Percentiles rank a stretch among this genome's conserved stretches.
These are phyloP conservation scores for Sarcophaga subvicina DNA, from an alignment of 2,888 invertebrate species.

Conservation along the genomic window DNA sequence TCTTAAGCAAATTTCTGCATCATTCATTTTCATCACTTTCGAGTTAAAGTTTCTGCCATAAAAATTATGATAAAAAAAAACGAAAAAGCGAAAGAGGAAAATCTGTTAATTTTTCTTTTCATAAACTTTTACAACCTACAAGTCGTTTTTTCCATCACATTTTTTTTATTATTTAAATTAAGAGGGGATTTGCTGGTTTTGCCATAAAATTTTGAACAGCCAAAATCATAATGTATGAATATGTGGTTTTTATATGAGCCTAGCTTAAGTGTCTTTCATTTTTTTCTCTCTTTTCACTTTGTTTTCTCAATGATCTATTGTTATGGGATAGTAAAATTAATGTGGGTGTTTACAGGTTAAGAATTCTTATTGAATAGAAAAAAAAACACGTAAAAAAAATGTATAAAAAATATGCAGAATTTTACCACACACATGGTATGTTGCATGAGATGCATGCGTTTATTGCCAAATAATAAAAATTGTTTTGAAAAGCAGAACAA, in stretches of 20 bases:
- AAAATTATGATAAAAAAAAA: too few relatives aligned
- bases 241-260: too few relatives aligned
- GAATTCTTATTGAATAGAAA: conserved; percentile 46
- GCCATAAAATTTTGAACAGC: not conserved
- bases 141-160: not conserved
- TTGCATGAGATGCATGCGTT: not conserved
- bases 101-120: conserved; percentile 54
- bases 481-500: not conserved
- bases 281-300: not conserved
- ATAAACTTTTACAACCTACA: conserved; percentile 43
- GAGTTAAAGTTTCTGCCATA: not conserved
- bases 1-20: not conserved
- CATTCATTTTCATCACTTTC: conserved; percentile 59
- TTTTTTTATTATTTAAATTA: not conserved
- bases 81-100: not conserved
- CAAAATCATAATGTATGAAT: not conserved
- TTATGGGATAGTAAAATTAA: conserved; percentile 42
- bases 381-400: not conserved
- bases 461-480: not conserved
- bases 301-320: conserved; percentile 18
- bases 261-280: too few relatives aligned
- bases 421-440: conserved; percentile 27
- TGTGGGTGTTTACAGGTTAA: conserved; percentile 50
- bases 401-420: not conserved
- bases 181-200: not conserved